Percentiles rank a stretch among this genome's conserved stretches.
Evolutionary conservation across 92 coral and sea anemone species (phyloP).

Genomic region (Galaxea fascicularis): DNA sequence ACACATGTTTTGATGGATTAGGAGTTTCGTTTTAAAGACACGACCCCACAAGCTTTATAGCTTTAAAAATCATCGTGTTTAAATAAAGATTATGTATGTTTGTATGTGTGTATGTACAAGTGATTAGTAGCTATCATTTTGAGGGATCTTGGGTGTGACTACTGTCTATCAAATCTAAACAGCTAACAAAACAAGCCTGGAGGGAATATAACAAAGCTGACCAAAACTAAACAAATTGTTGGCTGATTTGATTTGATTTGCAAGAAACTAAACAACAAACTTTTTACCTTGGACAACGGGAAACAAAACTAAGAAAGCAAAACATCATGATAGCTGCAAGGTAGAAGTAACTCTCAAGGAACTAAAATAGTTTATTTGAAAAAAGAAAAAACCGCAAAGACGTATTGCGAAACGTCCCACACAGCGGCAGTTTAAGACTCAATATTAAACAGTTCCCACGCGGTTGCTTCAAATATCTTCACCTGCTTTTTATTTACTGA

Average conservation of each 20-base stretch:
- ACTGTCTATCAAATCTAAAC: neutral
- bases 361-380: neutral
- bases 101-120: no score
- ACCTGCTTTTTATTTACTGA: neutral
- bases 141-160: neutral
- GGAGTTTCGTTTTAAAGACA: no score
- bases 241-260: neutral
- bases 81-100: no score
- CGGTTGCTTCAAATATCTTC: slow-evolving; percentile 4
- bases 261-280: neutral
- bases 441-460: neutral
- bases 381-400: neutral
- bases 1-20: no score
- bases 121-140: neutral
- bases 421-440: neutral
- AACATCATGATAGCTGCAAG: neutral
- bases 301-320: neutral
- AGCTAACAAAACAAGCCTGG: neutral
- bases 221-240: neutral
- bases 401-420: neutral
- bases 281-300: neutral
- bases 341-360: no score
- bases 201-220: neutral
- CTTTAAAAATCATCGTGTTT: no score
- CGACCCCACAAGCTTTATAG: no score